Base-by-base conservation (phyloP, 30 jellyfish, hydroid and myxozoan genomes). In the Haliclystus octoradiatus region DNA sequence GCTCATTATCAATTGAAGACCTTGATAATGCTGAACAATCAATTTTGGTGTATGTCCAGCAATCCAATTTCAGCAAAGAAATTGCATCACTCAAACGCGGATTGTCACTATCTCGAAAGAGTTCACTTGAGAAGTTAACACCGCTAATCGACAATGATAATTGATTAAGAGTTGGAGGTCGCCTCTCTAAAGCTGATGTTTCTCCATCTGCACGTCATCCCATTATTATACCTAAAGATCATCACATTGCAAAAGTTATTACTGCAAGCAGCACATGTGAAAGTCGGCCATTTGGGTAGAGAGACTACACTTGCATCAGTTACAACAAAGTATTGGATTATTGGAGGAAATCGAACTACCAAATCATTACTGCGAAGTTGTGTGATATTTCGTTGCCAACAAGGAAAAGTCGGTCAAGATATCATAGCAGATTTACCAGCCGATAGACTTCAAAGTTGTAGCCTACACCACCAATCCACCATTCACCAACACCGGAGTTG, bases 401-500 rank as follows among this genome's bases (percentile, higher is more conserved):
- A n/a, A n/a, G 50, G 66, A 49, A 50, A 25, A 13, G 63, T 71
- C 7, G 40, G 23, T 49, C 26, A 2, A 26, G 76, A 77, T 65
- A 63, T 61, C 26, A 78, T 70, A 83, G 92, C 92, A 30, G 83
- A 69, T 62, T 50, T 80, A 12, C 85, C 93, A 31, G 68, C 62
- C 63, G 81, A 32, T 33, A 33, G 86, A 60, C 51, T 80, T 34
- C 68, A 76, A 1, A 73, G n/a, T n/a, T n/a, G n/a, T n/a, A n/a
- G n/a, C n/a, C n/a, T n/a, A n/a, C n/a, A n/a, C 92, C 28, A 80
- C 34, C 22, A 66, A 60, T 46, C 85, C 93, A 19, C 93, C 84
- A 27, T 80, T 80, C 62, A 70, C 80, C 0, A 64, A 2, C 33
- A 85, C 72, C 31, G 93, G 85, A 15, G 32, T 71, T 3, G 85